These are phyloP conservation scores for Drosophila miranda DNA, from an alignment of 1,140 invertebrate genomes.

Conservation along the genomic window DNA sequence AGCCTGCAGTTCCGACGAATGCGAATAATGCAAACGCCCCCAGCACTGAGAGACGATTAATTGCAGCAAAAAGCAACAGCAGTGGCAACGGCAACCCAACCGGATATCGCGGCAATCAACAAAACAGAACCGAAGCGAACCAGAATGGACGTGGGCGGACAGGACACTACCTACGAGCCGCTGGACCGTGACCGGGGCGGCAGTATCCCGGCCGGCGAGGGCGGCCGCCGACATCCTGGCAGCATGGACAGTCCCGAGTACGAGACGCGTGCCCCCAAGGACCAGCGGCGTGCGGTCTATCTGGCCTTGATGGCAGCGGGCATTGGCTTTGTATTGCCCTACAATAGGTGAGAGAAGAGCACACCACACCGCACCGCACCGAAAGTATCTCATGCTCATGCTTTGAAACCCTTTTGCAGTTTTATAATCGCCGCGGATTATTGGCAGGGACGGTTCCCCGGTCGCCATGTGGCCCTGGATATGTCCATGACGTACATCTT, in stretches of 20 bases:
- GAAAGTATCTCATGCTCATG: too few relatives aligned
- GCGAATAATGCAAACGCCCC: slow-evolving; percentile 35
- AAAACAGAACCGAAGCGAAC: background rate
- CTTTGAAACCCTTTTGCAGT: slow-evolving; percentile 71
- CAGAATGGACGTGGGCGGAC: slow-evolving; percentile 64
- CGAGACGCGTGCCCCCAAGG: slow-evolving; percentile 84
- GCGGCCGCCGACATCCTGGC: slow-evolving; percentile 57
- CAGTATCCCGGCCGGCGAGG: slow-evolving; percentile 16
- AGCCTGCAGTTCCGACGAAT: slow-evolving; percentile 10
- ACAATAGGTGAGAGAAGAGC: slow-evolving; percentile 88
- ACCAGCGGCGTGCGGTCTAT: slow-evolving; percentile 91
- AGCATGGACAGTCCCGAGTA: slow-evolving; percentile 79
- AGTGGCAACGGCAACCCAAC: background rate
- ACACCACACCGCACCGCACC: too few relatives aligned
- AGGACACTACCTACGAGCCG: slow-evolving; percentile 79
- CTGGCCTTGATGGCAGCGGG: slow-evolving; percentile 91
- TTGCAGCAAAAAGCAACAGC: slow-evolving; percentile 1
- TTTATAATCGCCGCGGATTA: slow-evolving; percentile 96
- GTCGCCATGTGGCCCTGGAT: slow-evolving; percentile 93
- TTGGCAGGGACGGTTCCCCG: slow-evolving; percentile 92
- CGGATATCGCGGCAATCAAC: slow-evolving; percentile 8
- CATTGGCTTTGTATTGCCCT: slow-evolving; percentile 94
- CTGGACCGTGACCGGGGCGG: slow-evolving; percentile 62
- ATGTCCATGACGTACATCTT: slow-evolving; percentile 95
- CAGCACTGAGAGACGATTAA: slow-evolving; percentile 27